Base-by-base conservation (phyloP, 2,113 vertebrate species). In the Pleuronectes platessa region DNA sequence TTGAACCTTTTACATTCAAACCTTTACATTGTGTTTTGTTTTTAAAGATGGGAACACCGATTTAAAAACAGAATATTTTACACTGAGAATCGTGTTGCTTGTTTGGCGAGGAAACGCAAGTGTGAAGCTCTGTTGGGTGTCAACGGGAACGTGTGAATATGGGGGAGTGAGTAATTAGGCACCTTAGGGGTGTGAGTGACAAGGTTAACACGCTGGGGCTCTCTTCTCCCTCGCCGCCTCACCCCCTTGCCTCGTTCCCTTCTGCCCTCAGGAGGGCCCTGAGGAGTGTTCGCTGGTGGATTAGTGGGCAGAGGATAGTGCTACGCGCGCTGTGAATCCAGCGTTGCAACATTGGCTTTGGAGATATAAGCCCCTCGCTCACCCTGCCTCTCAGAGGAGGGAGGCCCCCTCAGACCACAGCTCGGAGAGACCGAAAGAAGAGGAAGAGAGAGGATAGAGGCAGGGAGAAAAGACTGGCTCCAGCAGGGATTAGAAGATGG, bases 401-500 rank as follows among this genome's bases (percentile, higher is more conserved):
- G 78, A 90, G 83, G 80, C 85, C 73, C 92, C 93, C 93, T 91
- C 92, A 92, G 95, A 94, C 94, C 93, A 81, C 88, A 90, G 88
- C 88, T 84, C 91, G 90, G 88, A 82, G 87, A 88, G 85, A 80
- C 81, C 67, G 47, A 51, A 18, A 17, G 47, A 61, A 71, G 82
- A 72, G 60, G 68, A 68, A 7, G 31, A 31, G 31, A 31, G 83
- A 71, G 74, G 81, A 85, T 75, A 68, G 84, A 84, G 64, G 78
- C 72, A 27, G 61, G 70, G 81, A 87, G 83, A 85, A 87, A 89
- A 85, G 90, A 58, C 81, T 51, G 70, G 76, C 86, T 87, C 84
- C 94, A 87, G 89, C 82, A 91, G 94, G 94, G 94, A 95, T 86
- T 60, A 92, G 91, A 93, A 93, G 87, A 94, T 76, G 92, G 89